Conservation (phyloP, 2,113 vertebrate genomes). For the Cettia cetti region DNA sequence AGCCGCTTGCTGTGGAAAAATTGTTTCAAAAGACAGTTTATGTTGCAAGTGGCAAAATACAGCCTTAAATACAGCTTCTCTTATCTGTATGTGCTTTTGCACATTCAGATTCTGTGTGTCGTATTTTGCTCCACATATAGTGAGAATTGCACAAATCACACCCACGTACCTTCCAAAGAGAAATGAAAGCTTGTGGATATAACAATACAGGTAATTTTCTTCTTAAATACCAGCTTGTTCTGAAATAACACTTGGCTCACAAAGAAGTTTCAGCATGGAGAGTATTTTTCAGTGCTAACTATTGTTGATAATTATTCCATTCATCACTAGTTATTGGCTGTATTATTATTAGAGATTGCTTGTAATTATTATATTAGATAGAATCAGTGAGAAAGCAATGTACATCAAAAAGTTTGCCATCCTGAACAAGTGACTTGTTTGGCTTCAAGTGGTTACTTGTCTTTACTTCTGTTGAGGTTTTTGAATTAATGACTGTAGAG, state of each 20-base stretch:
- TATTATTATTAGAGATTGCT: neutral
- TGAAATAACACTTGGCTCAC: neutral
- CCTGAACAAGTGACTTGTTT: neutral
- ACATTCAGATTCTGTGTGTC: neutral
- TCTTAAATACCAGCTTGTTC: neutral
- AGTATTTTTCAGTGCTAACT: neutral
- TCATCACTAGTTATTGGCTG: neutral
- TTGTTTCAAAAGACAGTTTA: neutral
- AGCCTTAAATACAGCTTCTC: neutral
- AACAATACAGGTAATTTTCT: neutral
- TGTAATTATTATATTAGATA: neutral
- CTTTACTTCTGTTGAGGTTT: neutral
- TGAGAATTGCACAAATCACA: neutral
- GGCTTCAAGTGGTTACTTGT: neutral
- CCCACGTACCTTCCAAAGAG: neutral
- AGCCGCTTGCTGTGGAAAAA: neutral
- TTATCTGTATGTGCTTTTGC: neutral
- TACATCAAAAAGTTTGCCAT: neutral
- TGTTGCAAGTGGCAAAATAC: neutral
- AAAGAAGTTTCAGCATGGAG: neutral
- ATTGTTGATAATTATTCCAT: slow-evolving; percentile 1
- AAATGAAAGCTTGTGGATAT: neutral
- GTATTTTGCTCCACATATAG: neutral
- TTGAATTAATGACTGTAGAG: neutral
- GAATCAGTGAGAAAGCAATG: neutral